Percentiles rank a stretch among this genome's conserved stretches.
Conservation (phyloP, 2,113 vertebrate species). For the Osmerus mordax region DNA sequence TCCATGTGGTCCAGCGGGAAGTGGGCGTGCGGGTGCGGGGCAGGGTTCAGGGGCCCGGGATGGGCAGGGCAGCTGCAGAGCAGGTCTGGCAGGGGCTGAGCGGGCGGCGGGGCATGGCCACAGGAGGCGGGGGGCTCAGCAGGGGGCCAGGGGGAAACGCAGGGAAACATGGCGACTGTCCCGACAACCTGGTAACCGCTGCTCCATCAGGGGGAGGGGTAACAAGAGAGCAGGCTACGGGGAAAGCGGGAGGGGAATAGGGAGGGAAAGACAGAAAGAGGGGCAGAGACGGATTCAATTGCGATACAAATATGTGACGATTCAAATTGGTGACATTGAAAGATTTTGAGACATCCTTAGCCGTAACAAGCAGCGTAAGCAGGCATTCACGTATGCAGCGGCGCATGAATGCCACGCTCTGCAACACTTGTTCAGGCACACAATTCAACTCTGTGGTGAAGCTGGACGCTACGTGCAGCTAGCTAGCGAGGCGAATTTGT, state of each 20-base stretch:
- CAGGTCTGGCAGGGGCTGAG: slow-evolving; percentile 69
- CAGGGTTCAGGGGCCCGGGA: slow-evolving; percentile 61
- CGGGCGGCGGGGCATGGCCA: slow-evolving; percentile 59
- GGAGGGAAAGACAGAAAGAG: neutral
- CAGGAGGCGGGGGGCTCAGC: slow-evolving; percentile 53
- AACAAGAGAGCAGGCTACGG: neutral
- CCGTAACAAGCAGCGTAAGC: no score
- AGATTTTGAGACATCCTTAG: no score
- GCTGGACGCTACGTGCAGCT: no score
- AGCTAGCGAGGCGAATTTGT: no score
- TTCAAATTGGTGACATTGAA: no score
- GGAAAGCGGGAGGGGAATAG: neutral
- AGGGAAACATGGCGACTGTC: slow-evolving; percentile 78
- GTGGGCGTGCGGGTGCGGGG: slow-evolving; percentile 27
- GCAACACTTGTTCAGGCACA: no score
- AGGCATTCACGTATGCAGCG: no score
- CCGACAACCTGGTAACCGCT: slow-evolving; percentile 53
- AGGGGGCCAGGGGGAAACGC: slow-evolving; percentile 74
- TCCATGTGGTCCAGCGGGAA: slow-evolving; percentile 77
- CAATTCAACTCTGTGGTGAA: no score
- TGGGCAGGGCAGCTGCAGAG: slow-evolving; percentile 67
- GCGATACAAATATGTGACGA: no score
- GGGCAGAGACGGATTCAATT: neutral
- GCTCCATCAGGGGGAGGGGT: slow-evolving; percentile 56
- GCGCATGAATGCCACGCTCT: no score